A percentile compares a stretch with the other conserved stretches of the same genome.
Evolutionary conservation across 2,797 vertebrate species (phyloP).

Genomic region (Momotus momota): DNA sequence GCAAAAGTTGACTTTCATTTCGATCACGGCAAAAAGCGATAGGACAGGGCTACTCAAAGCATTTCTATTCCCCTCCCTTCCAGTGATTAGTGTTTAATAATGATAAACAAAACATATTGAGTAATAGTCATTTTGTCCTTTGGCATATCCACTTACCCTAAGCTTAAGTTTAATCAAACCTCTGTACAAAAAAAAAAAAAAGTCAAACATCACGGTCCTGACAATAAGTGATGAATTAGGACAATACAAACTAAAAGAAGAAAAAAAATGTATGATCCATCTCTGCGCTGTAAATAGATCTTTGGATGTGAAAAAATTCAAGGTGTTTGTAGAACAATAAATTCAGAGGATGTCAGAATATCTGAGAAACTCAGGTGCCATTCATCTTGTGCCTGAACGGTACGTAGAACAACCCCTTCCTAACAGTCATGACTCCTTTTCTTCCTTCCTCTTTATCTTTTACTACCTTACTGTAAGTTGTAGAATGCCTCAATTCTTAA

Average conservation of each 20-base stretch:
- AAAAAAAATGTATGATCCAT: slow-evolving; percentile 22
- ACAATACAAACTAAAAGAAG: slow-evolving; percentile 28
- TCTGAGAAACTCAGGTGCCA: not conserved
- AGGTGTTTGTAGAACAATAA: slow-evolving; percentile 54
- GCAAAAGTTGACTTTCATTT: not conserved
- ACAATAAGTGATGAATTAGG: slow-evolving; percentile 57
- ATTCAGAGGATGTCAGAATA: slow-evolving; percentile 45
- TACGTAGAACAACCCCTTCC: slow-evolving; percentile 12
- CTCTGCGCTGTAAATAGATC: slow-evolving; percentile 20
- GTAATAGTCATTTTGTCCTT: slow-evolving; percentile 35
- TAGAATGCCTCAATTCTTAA: not conserved
- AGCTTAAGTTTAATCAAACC: slow-evolving; percentile 35
- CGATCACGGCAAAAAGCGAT: not conserved
- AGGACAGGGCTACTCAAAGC: not conserved
- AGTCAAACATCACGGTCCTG: not conserved
- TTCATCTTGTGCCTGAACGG: slow-evolving; percentile 43
- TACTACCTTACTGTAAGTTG: not conserved
- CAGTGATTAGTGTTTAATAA: slow-evolving; percentile 21
- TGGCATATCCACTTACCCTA: not conserved
- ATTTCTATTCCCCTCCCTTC: not conserved
- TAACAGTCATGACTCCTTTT: slow-evolving; percentile 26
- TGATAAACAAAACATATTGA: not conserved
- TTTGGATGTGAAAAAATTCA: slow-evolving; percentile 36
- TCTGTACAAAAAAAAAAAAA: not conserved
- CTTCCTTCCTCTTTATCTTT: not conserved